Evolutionary conservation across 1,140 invertebrate species (phyloP), one percentile per base, ranked within the genome.

Genomic region (Meloidogyne exigua): DNA sequence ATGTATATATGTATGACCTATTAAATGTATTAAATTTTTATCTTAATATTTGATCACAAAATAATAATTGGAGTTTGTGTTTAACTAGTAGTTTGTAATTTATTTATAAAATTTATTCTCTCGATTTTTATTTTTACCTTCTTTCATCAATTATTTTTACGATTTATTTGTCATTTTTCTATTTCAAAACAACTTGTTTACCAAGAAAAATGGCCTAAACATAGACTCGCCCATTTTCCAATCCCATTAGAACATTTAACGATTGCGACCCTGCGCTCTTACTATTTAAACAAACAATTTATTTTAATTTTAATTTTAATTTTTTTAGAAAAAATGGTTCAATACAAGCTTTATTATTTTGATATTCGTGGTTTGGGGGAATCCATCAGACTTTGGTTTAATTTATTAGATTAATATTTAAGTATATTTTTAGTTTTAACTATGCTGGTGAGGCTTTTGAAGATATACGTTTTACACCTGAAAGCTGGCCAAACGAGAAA

Each of bases 331-430:
- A 36, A 62, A 67, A 78, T 78, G 77, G 75, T 77, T 42, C 65
- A 78, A 26, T 79, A 79, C 44, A 77, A 77, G 67, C 21, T 77
- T 5, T 66, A 28, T 21, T 77, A 77, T 28, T 77, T 77, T 18
- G 75, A 63, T 49, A 12, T 57, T 0, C 44, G 76, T 25, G 76
- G 75, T 49, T 21, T 15, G 0, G 75, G 44, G n/a, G 76, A 77
- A 44, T 21, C 76, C 10, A 77, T 77, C 2, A 64, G 76, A 32
- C 26, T 77, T 25, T 18, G 78, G 25, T 64, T n/a, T n/a, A 7
- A n/a, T 21, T n/a, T 57, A n/a, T 15, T n/a, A 9, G 0, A 39
- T n/a, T n/a, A n/a, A 32, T 32, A 9, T 57, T n/a, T n/a, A n/a
- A 7, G 5, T 57, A 57, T 57, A 7, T 57, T n/a, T 57, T n/a